Base-by-base conservation (phyloP, 2,888 invertebrate genomes). In the Scrobipalpa costella region DNA sequence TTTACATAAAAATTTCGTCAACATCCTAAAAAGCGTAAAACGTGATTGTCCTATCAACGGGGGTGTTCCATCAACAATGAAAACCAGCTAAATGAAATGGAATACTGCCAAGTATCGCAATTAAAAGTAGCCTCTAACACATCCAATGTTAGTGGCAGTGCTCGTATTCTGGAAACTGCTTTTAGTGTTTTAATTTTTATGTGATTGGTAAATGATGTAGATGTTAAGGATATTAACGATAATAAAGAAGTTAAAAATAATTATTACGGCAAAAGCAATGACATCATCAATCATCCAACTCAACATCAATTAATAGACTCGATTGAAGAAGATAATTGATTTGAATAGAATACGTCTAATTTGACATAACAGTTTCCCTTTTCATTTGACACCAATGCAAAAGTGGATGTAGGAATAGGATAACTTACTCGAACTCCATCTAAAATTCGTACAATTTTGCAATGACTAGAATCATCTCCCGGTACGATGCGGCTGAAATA, bases 401-500 rank as follows among this genome's bases (percentile, higher is more conserved):
- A 36, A 36, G 8, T 5, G 7, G 8, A 36, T 7, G 36, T 5
- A 36, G 7, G 7, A 36, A 36, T 36, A 6, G 7, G 7, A 36
- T 7, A 36, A 36, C 5, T 36, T 6, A 36, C 8, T 27, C 27
- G 11, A 36, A 7, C 36, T 17, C 15, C 0, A 2, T 8, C n/a
- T 13, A 19, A 27, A 52, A 21, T 21, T 5, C 13, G 13, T 21
- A 27, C 19, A 15, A 33, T 55, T 55, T 15, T 55, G n/a, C 15
- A 34, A 55, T 34, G 33, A 55, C 34, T 34, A 34, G 55, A 33
- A 52, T 52, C 52, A 52, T 52, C 13, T 19, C 50, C 34, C 15
- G 33, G 40, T 40, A 57, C 57, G 71, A 72, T 72, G 68, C 63
- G 71, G 65, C 67, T 71, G 72, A 71, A 78, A 77, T 74, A 72